Base-by-base conservation (phyloP, 2,888 invertebrate species). In the Endotricha flammealis region DNA sequence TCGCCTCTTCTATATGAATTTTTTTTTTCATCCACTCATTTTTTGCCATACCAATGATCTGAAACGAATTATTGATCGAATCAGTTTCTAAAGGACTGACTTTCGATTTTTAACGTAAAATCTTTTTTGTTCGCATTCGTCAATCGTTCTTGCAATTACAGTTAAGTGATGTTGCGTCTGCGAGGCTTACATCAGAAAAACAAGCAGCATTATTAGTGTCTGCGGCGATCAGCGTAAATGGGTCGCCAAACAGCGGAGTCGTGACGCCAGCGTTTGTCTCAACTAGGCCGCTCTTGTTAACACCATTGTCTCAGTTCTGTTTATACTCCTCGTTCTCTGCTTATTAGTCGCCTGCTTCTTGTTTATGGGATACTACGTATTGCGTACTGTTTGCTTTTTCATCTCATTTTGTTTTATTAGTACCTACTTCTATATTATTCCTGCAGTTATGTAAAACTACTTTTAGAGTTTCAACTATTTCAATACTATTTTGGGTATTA, bases 271-370 rank as follows among this genome's bases (percentile, higher is more conserved):
- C 66, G 65, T 69, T 69, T 67, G 64, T 64, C 68, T 65, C 71
- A 82, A 78, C 78, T 79, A 75, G 83, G 78, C 71, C 77, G 72
- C 63, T 68, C 72, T 83, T 74, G 74, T 81, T 82, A 79, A 66
- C 71, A 62, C 73, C 57, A 74, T 76, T 75, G 76, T 78, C 64
- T 71, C 54, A 53, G 57, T 57, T 63, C 57, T 67, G 66, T 76
- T 71, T 71, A 62, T 64, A 68, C 48, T 20, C n/a, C 3, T 20
- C 6, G 46, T 52, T 32, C 43, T 46, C 36, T 35, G 35, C 12
- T 35, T 29, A 35, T 22, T 13, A 13, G 10, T 33, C 16, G 25
- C 32, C 12, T 27, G 32, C 12, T 25, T 25, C 32, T 25, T 33
- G 17, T 33, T 33, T 33, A 32, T 14, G 3, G 20, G 7, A 24